phyloP scores from a whole-genome alignment of 1,140 invertebrate genomes.

The Drosophila sulfurigaster region DNA sequence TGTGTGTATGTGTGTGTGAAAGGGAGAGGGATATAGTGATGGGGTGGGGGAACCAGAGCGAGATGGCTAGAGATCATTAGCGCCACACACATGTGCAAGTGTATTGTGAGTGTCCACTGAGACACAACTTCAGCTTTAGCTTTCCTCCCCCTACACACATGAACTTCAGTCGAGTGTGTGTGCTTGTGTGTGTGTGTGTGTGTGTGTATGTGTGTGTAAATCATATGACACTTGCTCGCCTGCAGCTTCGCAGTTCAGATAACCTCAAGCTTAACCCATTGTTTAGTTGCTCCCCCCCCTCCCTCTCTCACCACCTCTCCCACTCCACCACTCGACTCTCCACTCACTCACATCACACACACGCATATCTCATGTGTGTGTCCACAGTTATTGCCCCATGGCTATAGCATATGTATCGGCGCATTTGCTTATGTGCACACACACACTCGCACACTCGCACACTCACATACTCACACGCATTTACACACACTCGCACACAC shows the following conservation, averaged over 20 bases:
- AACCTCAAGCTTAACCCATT: conserved; percentile 57
- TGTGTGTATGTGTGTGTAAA: conserved; percentile 23
- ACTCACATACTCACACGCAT: conserved; percentile 25
- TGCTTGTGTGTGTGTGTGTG: conserved; percentile 28
- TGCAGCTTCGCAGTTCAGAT: conserved; percentile 25
- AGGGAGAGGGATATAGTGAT: neutral
- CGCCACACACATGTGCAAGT: conserved; percentile 25
- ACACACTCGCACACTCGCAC: conserved; percentile 19
- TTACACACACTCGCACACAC: conserved; percentile 27
- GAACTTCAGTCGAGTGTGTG: conserved; percentile 2
- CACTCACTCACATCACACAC: neutral
- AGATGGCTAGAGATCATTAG: conserved; percentile 49
- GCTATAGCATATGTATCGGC: conserved; percentile 68
- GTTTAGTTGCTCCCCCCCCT: neutral
- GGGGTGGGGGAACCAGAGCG: neutral
- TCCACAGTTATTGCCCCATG: conserved; percentile 35
- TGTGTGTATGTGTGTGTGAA: conserved; percentile 6
- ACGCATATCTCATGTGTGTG: conserved; percentile 21
- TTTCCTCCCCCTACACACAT: neutral
- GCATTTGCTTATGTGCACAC: conserved; percentile 59
- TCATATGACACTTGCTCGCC: conserved; percentile 16
- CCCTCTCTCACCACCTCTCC: neutral
- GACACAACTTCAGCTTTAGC: conserved; percentile 10
- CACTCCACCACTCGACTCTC: neutral
- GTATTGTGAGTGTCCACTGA: conserved; percentile 52